These are phyloP conservation scores for Sebastes itinus DNA, from an alignment of 2,797 vertebrate genomes.

Conservation along the genomic window DNA sequence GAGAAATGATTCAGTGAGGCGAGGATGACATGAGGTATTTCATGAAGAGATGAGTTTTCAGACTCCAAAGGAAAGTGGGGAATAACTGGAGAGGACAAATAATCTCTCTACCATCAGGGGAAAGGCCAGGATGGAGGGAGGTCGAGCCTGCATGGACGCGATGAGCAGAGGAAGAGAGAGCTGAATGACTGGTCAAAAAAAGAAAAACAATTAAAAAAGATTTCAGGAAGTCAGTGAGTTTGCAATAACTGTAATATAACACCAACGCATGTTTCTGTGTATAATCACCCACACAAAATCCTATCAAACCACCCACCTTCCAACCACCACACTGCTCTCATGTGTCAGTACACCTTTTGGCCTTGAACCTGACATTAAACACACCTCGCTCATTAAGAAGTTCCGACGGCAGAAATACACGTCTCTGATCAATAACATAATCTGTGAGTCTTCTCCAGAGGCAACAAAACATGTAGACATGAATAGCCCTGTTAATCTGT, in stretches of 20 bases:
- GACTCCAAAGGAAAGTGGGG: slow-evolving; percentile 2
- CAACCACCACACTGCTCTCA: neutral
- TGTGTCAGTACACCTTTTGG: slow-evolving; percentile 4
- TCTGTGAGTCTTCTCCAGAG: slow-evolving; percentile 2
- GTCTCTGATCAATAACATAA: slow-evolving; percentile 53
- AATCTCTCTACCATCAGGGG: slow-evolving; percentile 4
- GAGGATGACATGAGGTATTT: slow-evolving; percentile 31
- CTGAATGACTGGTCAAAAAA: neutral
- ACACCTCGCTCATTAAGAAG: slow-evolving; percentile 3
- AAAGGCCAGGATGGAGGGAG: neutral
- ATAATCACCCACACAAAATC: neutral
- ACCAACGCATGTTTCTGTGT: neutral
- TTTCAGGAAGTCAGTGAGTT: neutral
- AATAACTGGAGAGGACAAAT: slow-evolving; percentile 7
- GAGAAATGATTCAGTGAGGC: slow-evolving; percentile 31
- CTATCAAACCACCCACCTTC: neutral
- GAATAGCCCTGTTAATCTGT: slow-evolving; percentile 63
- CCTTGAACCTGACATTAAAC: slow-evolving; percentile 43
- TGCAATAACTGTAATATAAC: neutral
- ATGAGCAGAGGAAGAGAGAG: neutral
- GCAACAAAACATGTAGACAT: slow-evolving; percentile 47
- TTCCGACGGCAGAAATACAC: slow-evolving; percentile 28
- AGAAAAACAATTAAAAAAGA: neutral
- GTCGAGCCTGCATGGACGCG: neutral
- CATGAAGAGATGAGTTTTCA: slow-evolving; percentile 36